Conservation (phyloP, 2,797 vertebrate species). For the Sebastes elongatus region DNA sequence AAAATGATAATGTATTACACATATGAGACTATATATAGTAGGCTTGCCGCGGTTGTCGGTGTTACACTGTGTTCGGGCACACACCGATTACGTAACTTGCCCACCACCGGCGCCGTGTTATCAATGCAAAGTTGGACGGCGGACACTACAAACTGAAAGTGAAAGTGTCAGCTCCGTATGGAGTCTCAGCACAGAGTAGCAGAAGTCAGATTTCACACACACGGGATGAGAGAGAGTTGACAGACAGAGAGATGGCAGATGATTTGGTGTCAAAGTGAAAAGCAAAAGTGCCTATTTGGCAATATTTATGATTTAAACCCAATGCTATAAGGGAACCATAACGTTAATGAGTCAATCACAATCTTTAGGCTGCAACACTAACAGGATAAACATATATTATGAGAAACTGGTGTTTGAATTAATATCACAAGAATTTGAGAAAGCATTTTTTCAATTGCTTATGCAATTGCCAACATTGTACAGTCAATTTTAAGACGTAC, state of each 20-base stretch:
- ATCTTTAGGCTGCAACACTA: not conserved
- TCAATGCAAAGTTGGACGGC: no score
- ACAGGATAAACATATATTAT: not conserved
- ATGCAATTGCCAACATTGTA: not conserved
- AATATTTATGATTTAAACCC: not conserved
- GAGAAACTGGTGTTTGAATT: not conserved
- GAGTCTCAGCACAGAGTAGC: no score
- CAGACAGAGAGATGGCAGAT: not conserved
- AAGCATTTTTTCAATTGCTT: not conserved
- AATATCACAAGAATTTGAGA: not conserved
- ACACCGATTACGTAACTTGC: not conserved
- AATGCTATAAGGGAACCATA: not conserved
- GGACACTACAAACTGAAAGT: no score
- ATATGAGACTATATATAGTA: not conserved
- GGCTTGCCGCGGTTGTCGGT: no score
- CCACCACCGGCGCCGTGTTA: no score
- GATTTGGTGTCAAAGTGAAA: not conserved
- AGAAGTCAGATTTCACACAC: no score
- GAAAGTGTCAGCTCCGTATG: no score
- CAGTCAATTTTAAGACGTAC: not conserved
- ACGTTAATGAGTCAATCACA: not conserved
- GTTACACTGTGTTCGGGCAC: no score
- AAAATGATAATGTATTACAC: not conserved
- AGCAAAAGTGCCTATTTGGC: not conserved
- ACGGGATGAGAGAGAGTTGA: no score